Evolutionary conservation across 2,888 invertebrate species (phyloP).

Genomic region (Rhingia campestris): DNA sequence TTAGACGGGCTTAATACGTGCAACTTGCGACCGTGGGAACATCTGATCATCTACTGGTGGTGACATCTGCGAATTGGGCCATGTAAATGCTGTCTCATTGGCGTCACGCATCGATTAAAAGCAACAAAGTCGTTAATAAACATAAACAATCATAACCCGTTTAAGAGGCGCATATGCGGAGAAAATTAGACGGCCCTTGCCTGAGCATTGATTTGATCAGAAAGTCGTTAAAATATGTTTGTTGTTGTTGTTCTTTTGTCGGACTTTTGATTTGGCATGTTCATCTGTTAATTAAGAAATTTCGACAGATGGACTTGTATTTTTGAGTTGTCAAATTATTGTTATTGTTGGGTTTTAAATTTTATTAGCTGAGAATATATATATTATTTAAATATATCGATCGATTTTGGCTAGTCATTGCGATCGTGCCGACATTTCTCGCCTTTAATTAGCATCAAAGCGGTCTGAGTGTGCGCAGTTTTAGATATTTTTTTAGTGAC

Average conservation of each 20-base stretch:
- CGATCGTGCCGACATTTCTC: no score
- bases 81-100: slow-evolving; percentile 50
- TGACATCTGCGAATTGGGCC: slow-evolving; percentile 58
- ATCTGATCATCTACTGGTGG: background rate
- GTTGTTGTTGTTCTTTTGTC: slow-evolving; percentile 23
- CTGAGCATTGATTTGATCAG: slow-evolving; percentile 37
- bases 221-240: slow-evolving; percentile 47
- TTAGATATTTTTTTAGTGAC: no score
- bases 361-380: background rate
- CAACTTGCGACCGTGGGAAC: slow-evolving; percentile 54
- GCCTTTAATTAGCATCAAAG: no score
- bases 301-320: background rate
- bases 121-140: slow-evolving; percentile 36
- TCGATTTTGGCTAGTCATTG: no score
- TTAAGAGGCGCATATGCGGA: slow-evolving; percentile 1
- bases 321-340: no score
- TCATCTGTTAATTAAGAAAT: background rate
- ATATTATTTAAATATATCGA: background rate
- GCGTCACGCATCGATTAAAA: slow-evolving; percentile 40
- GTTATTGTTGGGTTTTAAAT: background rate
- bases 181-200: background rate
- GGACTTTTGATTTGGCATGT: background rate
- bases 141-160: slow-evolving; percentile 54
- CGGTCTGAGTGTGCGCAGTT: no score
- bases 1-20: slow-evolving; percentile 8